These are phyloP conservation scores for Sinosuthora webbiana DNA, from an alignment of 2,113 vertebrate species.

Conservation along the genomic window DNA sequence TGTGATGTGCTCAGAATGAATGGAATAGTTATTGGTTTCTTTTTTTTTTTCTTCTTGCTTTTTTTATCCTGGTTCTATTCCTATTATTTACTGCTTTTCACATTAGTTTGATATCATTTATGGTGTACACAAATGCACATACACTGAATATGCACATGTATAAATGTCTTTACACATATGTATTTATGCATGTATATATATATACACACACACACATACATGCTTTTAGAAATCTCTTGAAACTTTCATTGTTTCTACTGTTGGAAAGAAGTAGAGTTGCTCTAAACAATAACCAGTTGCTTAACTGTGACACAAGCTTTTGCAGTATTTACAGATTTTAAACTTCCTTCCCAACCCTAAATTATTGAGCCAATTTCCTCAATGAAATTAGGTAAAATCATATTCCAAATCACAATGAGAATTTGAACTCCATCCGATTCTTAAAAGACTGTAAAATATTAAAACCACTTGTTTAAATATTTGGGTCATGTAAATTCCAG, in stretches of 20 bases:
- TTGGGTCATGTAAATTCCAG: slow-evolving; percentile 32
- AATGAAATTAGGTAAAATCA: neutral
- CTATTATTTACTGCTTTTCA: slow-evolving; percentile 62
- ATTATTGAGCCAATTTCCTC: neutral
- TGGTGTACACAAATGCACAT: neutral
- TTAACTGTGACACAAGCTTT: neutral
- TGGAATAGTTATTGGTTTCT: slow-evolving; percentile 69
- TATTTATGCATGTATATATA: no score
- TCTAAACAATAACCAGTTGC: neutral
- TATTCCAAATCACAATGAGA: neutral
- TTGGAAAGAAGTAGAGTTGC: neutral
- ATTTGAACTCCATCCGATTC: neutral
- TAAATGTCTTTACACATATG: neutral
- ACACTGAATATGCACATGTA: neutral
- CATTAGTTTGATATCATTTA: neutral
- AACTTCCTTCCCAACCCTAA: neutral
- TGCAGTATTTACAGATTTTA: neutral
- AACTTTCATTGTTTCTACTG: neutral
- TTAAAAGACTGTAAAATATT: slow-evolving; percentile 18
- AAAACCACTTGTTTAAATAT: slow-evolving; percentile 41
- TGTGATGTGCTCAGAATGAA: slow-evolving; percentile 68
- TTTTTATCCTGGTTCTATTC: slow-evolving; percentile 55
- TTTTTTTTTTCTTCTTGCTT: slow-evolving; percentile 50
- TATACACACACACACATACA: fast-evolving
- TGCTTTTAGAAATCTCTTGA: neutral